Evolutionary conservation across 2,888 invertebrate genomes (phyloP), one percentile per base, ranked within the genome.

Genomic region (Strigamia crassipes): DNA sequence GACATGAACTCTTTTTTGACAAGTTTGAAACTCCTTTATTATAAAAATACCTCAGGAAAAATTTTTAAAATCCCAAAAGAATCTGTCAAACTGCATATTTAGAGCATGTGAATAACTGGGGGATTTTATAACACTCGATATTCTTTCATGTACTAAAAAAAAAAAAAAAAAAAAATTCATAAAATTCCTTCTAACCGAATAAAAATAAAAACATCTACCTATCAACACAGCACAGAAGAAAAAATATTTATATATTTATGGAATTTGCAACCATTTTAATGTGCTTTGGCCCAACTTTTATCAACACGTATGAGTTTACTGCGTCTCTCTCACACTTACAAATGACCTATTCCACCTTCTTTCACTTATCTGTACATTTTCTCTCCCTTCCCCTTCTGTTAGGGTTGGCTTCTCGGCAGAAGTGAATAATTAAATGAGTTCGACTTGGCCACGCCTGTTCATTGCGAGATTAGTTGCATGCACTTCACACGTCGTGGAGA

Each of bases 381-480:
- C 73, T 73, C 73, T 31, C 12, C 73, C 73, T 5, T 13, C 73
- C 73, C 73, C 73, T 73, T 73, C 73, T 31, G 31, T 31, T 13
- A 73, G 31, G 73, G 73, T 9, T 73, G 73, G 73, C 73, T 73
- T 73, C 73, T 31, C 73, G 31, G 73, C 73, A 73, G 31, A 73
- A 73, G 73, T 73, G 73, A 73, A 73, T 73, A 73, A 73, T 73
- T 73, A 73, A 73, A 73, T 73, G 31, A 73, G 73, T 73, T 73
- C 73, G 73, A 73, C 73, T 73, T 73, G 73, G 73, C 73, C 73
- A 73, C 73, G 73, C 73, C 73, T 73, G 73, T 73, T 73, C 73
- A 73, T 73, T 73, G 73, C 73, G 73, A 73, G 73, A 73, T 73
- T 73, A 73, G 73, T 73, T 73, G 73, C 73, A 73, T 73, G 73